These are phyloP conservation scores for Silurus lanzhouensis DNA, from an alignment of 2,797 vertebrate genomes.

Conservation along the genomic window DNA sequence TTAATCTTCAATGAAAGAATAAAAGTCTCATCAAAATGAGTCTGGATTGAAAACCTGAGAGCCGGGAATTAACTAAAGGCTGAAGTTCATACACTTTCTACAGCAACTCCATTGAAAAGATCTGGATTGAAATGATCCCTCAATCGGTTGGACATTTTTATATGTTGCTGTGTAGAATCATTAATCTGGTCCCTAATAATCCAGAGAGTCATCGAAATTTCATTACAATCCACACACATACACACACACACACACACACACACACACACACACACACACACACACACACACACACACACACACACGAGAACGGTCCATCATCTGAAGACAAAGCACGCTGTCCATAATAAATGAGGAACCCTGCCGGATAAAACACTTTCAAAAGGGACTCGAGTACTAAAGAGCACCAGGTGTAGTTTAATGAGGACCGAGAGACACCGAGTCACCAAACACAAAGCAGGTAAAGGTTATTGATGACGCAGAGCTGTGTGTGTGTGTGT, in stretches of 20 bases:
- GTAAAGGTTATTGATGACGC: constrained; percentile 55
- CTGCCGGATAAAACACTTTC: not conserved
- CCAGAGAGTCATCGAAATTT: not conserved
- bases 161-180: not conserved
- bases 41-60: too few species aligned
- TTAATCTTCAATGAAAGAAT: too few species aligned
- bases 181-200: not conserved
- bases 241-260: too few species aligned
- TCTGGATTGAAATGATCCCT: not conserved
- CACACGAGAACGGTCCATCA: not conserved
- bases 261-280: too few species aligned
- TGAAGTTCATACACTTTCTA: too few species aligned
- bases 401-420: constrained; percentile 3
- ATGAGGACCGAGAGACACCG: constrained; percentile 23
- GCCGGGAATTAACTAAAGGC: too few species aligned
- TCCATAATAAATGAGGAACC: too few species aligned
- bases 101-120: not conserved
- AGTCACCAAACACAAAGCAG: constrained; percentile 46
- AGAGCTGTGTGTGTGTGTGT: not conserved
- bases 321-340: not conserved
- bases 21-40: too few species aligned
- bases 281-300: not conserved
- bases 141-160: not conserved
- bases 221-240: not conserved
- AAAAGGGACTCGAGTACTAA: not conserved